Percentiles rank a stretch among this genome's conserved stretches.
phyloP scores from a whole-genome alignment of 2,797 vertebrate species.

The Kryptopterus vitreolus region DNA sequence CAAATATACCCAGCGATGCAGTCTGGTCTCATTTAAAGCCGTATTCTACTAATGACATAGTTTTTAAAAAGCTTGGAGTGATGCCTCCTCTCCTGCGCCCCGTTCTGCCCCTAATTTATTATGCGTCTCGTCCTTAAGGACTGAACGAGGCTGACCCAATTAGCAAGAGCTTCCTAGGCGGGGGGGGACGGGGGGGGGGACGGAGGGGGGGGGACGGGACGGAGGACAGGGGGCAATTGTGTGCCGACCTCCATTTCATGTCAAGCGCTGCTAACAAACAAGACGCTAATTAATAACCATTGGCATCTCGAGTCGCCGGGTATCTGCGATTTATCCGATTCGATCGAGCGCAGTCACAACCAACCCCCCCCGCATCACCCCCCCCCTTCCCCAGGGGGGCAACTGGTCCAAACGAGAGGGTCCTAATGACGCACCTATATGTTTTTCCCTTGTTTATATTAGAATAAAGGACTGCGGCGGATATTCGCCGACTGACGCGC shows the following conservation, averaged over 20 bases:
- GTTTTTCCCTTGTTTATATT: too few relatives aligned
- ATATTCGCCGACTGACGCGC: too few relatives aligned
- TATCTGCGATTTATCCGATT: conserved; percentile 69
- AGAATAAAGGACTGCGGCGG: too few relatives aligned
- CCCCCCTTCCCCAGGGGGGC: conserved; percentile 17
- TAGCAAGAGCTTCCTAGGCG: conserved; percentile 75
- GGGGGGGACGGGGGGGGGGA: conserved; percentile 21
- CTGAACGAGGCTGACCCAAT: conserved; percentile 83
- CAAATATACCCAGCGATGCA: background rate
- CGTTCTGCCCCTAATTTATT: conserved; percentile 77
- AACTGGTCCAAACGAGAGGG: conserved; percentile 42
- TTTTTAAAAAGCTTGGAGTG: conserved; percentile 57
- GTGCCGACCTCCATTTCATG: conserved; percentile 83
- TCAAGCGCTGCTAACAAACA: conserved; percentile 74
- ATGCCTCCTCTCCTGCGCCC: conserved; percentile 63
- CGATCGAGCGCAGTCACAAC: conserved; percentile 55
- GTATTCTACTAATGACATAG: conserved; percentile 48
- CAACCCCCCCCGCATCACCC: too few relatives aligned
- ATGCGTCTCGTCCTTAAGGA: conserved; percentile 79
- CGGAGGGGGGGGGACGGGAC: too few relatives aligned
- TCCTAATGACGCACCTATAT: too few relatives aligned
- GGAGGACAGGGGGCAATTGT: conserved; percentile 74
- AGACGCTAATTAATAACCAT: conserved; percentile 91
- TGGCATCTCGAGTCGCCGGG: conserved; percentile 84
- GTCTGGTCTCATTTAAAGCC: conserved; percentile 34